These are phyloP conservation scores for Gnathonemus longibarbis DNA, from an alignment of 2,113 vertebrate genomes.

Conservation along the genomic window DNA sequence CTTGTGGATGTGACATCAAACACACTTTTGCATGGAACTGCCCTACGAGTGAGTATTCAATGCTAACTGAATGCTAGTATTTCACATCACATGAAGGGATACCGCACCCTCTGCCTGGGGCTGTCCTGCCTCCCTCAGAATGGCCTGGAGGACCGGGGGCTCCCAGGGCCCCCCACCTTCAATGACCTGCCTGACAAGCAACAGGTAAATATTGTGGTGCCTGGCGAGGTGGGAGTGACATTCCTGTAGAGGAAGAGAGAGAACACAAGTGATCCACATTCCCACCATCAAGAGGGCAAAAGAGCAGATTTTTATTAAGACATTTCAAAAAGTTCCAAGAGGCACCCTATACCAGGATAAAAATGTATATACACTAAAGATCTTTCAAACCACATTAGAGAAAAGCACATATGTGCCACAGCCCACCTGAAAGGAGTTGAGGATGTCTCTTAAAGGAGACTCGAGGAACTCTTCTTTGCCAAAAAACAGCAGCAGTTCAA, in stretches of 20 bases:
- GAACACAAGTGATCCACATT: background rate
- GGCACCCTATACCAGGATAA: background rate
- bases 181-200: conserved; percentile 77
- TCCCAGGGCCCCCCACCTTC: conserved; percentile 85
- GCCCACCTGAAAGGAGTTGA: conserved; percentile 86
- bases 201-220: conserved; percentile 84
- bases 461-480: conserved; percentile 83
- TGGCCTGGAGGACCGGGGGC: conserved; percentile 76
- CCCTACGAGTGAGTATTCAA: background rate
- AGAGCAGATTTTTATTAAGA: background rate
- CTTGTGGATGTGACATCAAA: background rate
- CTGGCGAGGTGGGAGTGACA: conserved; percentile 75
- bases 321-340: background rate
- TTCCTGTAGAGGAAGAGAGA: conserved; percentile 61
- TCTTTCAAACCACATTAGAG: background rate
- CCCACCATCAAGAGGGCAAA: background rate
- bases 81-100: background rate
- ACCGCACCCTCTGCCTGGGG: conserved; percentile 73
- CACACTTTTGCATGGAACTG: background rate
- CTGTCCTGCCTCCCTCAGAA: conserved; percentile 78
- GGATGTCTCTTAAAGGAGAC: conserved; percentile 84
- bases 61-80: background rate
- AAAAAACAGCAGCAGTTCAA: conserved; percentile 96
- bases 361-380: background rate
- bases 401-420: background rate